A percentile compares a stretch with the other conserved stretches of the same genome.
phyloP scores from a whole-genome alignment of 2,797 vertebrate genomes.

The Alectoris magna region DNA sequence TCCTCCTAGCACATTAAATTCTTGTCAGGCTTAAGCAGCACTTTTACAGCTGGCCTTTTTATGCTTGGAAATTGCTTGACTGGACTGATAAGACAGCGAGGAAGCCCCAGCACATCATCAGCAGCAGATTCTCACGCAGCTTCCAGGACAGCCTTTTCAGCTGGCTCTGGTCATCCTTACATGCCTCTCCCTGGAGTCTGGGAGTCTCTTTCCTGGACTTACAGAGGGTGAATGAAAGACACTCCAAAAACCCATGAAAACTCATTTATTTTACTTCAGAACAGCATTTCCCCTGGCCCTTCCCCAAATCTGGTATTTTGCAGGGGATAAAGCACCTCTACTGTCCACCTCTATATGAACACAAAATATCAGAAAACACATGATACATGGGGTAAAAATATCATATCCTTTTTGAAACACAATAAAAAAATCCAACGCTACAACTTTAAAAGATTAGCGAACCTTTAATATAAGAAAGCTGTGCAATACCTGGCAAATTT shows the following conservation, averaged over 20 bases:
- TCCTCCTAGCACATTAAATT: background rate
- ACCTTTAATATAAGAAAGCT: background rate
- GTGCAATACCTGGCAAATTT: constrained; percentile 94
- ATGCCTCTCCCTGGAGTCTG: background rate
- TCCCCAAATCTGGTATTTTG: background rate
- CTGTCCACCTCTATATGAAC: background rate
- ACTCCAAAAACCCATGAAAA: background rate
- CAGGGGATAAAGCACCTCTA: background rate
- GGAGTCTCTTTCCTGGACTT: background rate
- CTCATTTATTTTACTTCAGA: background rate
- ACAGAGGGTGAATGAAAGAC: background rate
- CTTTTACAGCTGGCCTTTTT: background rate
- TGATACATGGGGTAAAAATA: background rate
- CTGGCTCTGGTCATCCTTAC: background rate
- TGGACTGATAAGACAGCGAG: background rate
- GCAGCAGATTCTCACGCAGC: background rate
- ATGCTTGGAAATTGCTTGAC: background rate
- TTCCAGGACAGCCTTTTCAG: background rate
- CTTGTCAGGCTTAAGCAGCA: background rate
- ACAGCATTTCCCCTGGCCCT: background rate
- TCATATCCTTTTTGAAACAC: background rate
- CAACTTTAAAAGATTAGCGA: background rate
- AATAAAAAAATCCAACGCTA: background rate
- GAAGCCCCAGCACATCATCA: background rate
- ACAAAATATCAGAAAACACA: background rate